Conservation (phyloP, 2,888 invertebrate genomes). For the Cephus spinipes region DNA sequence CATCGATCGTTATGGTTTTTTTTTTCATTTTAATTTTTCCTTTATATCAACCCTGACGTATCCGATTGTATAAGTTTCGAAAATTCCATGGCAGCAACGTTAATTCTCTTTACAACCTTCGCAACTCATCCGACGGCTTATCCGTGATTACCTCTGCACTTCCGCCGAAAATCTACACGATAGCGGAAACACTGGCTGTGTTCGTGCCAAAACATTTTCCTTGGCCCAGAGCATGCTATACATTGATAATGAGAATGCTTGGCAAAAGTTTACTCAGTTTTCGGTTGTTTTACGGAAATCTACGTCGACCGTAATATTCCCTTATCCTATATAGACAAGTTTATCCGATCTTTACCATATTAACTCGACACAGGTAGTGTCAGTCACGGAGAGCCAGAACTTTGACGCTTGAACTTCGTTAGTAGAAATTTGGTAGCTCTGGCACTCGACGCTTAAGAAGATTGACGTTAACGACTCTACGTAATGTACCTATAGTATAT, state of each 20-base stretch:
- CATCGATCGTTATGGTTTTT: not conserved
- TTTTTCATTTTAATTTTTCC: not conserved
- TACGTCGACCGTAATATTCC: not conserved
- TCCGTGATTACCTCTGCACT: slow-evolving; percentile 34
- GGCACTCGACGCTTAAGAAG: not conserved
- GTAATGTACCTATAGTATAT: not conserved
- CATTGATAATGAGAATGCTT: not conserved
- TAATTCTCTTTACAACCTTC: slow-evolving; percentile 40
- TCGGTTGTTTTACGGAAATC: not conserved
- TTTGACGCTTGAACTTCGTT: not conserved
- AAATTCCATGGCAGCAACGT: slow-evolving; percentile 27
- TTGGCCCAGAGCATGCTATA: not conserved
- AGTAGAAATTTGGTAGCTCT: not conserved
- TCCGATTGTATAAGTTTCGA: slow-evolving; percentile 30
- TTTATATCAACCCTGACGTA: not conserved
- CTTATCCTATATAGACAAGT: not conserved
- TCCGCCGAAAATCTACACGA: not conserved
- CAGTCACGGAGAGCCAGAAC: not conserved
- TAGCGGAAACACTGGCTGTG: not conserved
- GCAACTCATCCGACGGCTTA: slow-evolving; percentile 33
- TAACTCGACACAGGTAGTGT: not conserved
- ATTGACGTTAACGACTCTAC: not conserved
- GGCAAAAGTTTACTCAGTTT: not conserved
- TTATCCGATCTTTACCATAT: not conserved
- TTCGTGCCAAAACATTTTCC: not conserved